Conservation (phyloP, 2,113 vertebrate species). For the Lampris megalopsis region DNA sequence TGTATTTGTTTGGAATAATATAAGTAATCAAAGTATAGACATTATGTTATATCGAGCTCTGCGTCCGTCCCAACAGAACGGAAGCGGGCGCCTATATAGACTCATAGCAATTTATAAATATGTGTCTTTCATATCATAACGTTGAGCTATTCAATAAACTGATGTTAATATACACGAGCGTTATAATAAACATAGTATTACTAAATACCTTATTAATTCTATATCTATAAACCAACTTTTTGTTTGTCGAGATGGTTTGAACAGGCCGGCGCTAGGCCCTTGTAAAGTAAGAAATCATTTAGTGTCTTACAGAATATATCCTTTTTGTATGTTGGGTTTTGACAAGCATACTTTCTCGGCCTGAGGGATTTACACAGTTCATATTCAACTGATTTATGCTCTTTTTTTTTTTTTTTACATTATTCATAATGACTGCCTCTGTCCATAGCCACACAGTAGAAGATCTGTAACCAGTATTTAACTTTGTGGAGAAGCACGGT, state of each 20-base stretch:
- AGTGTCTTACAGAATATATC: conserved; percentile 54
- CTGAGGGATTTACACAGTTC: conserved; percentile 53
- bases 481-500: conserved; percentile 30
- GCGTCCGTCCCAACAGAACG: conserved; percentile 50
- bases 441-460: conserved; percentile 2
- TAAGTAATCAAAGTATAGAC: conserved; percentile 68
- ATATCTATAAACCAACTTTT: conserved; percentile 77
- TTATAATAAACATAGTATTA: conserved; percentile 82
- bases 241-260: conserved; percentile 78
- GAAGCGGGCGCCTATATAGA: conserved; percentile 64
- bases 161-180: conserved; percentile 72
- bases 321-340: conserved; percentile 39
- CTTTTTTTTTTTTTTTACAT: conserved; percentile 70
- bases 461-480: conserved; percentile 23
- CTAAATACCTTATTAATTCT: conserved; percentile 80
- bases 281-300: conserved; percentile 53
- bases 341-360: conserved; percentile 19
- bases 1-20: conserved; percentile 73
- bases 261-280: conserved; percentile 73
- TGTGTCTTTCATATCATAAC: conserved; percentile 81
- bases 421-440: conserved; percentile 16
- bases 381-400: conserved; percentile 18
- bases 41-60: conserved; percentile 77
- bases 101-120: conserved; percentile 79
- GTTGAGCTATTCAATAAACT: conserved; percentile 78